Evolutionary conservation across 2,888 invertebrate species (phyloP).

Genomic region (Scrobipalpa atriplicella): DNA sequence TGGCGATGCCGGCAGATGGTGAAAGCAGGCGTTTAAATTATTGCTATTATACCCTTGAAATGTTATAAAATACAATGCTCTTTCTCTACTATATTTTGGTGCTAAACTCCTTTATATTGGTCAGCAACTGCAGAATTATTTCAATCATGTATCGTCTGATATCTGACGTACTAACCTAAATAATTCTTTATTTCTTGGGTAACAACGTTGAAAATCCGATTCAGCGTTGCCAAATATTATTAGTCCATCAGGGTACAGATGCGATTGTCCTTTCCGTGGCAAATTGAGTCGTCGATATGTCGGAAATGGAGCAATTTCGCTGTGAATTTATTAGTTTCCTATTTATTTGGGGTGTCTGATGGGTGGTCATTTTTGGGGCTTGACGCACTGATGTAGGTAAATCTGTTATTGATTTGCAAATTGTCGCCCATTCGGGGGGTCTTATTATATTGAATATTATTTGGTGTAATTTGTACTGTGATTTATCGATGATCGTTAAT

Average conservation of each 20-base stretch:
- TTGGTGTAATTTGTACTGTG: constrained; percentile 3
- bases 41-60: constrained; percentile 51
- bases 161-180: constrained; percentile 14
- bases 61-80: constrained; percentile 53
- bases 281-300: constrained; percentile 67
- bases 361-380: constrained; percentile 64
- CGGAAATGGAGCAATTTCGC: constrained; percentile 76
- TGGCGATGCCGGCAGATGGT: constrained; percentile 68
- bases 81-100: constrained; percentile 51
- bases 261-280: constrained; percentile 62
- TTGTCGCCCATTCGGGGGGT: constrained; percentile 30
- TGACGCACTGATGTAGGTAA: constrained; percentile 68
- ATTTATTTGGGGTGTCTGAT: constrained; percentile 62
- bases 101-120: constrained; percentile 50
- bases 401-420: constrained; percentile 60
- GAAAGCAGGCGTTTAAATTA: constrained; percentile 53
- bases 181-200: not conserved
- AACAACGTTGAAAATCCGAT: constrained; percentile 8
- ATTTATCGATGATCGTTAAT: constrained; percentile 6
- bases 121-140: constrained; percentile 49
- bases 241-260: constrained; percentile 31
- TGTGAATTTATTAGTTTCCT: constrained; percentile 69
- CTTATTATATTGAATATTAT: not conserved
- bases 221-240: constrained; percentile 18
- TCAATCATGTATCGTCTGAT: constrained; percentile 40